Evolutionary conservation across 2,797 vertebrate genomes (phyloP).

Genomic region (Typhlichthys subterraneus): DNA sequence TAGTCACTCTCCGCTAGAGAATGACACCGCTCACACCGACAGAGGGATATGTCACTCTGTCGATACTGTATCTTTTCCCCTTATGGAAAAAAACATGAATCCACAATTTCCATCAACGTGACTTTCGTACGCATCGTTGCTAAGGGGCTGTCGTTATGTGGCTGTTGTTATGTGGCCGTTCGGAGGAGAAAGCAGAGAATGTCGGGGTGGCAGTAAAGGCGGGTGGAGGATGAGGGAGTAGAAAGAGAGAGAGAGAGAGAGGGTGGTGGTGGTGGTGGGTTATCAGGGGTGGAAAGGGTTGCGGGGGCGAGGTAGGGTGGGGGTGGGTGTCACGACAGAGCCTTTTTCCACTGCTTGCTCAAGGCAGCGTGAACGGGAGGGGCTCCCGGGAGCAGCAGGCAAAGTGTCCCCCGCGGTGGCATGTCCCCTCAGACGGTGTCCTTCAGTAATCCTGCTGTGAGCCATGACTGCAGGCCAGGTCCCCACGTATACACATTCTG

Average conservation of each 20-base stretch:
- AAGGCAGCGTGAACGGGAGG: conserved; percentile 69
- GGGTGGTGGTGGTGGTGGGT: conserved; percentile 24
- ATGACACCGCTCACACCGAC: conserved; percentile 25
- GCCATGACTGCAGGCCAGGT: conserved; percentile 31
- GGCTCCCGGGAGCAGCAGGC: conserved; percentile 43
- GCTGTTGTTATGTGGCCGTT: conserved; percentile 30
- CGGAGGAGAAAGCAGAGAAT: too few relatives aligned
- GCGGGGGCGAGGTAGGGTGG: conserved; percentile 32
- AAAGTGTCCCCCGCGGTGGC: conserved; percentile 60
- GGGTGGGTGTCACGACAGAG: conserved; percentile 44
- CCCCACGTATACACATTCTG: conserved; percentile 37
- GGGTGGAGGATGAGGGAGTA: background rate
- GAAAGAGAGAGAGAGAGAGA: background rate
- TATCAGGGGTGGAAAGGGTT: conserved; percentile 48
- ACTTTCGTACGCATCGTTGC: background rate
- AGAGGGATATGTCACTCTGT: conserved; percentile 20
- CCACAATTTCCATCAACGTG: too few relatives aligned
- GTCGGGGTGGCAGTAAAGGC: too few relatives aligned
- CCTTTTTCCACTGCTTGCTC: conserved; percentile 73
- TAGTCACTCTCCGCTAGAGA: conserved; percentile 14
- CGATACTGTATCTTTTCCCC: conserved; percentile 17
- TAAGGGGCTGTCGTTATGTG: conserved; percentile 26
- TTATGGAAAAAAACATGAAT: background rate
- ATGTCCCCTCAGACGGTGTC: conserved; percentile 62
- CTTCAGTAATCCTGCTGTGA: conserved; percentile 65